A percentile compares a stretch with the other conserved stretches of the same genome.
Evolutionary conservation across 2,797 vertebrate species (phyloP).

Genomic region (Carcharodon carcharias): DNA sequence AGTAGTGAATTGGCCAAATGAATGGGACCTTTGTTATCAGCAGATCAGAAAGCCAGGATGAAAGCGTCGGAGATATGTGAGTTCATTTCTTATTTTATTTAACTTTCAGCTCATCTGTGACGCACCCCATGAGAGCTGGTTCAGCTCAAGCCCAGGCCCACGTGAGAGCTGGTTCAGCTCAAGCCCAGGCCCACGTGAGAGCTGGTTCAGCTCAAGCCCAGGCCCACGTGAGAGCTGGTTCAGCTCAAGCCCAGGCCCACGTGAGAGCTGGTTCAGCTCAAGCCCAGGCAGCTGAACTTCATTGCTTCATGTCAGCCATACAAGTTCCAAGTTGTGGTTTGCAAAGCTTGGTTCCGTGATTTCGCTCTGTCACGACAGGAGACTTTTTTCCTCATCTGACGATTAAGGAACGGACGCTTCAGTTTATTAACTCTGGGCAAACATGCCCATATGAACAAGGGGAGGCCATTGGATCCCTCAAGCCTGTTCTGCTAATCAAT

Average conservation of each 20-base stretch:
- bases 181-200: background rate
- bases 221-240: background rate
- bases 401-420: background rate
- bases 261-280: background rate
- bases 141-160: background rate
- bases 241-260: background rate
- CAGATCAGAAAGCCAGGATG: conserved; percentile 12
- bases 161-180: background rate
- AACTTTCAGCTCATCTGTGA: background rate
- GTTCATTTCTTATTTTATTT: conserved; percentile 32
- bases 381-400: background rate
- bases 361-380: background rate
- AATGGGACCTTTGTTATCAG: conserved; percentile 25
- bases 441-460: background rate
- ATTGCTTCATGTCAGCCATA: background rate
- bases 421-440: background rate
- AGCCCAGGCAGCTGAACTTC: background rate
- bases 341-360: background rate
- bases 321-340: too few relatives aligned
- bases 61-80: background rate
- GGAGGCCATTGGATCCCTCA: background rate
- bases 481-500: background rate
- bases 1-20: background rate
- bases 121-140: background rate
- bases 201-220: background rate